Base-by-base conservation (phyloP, 2,888 invertebrate genomes). In the Mimas tiliae region DNA sequence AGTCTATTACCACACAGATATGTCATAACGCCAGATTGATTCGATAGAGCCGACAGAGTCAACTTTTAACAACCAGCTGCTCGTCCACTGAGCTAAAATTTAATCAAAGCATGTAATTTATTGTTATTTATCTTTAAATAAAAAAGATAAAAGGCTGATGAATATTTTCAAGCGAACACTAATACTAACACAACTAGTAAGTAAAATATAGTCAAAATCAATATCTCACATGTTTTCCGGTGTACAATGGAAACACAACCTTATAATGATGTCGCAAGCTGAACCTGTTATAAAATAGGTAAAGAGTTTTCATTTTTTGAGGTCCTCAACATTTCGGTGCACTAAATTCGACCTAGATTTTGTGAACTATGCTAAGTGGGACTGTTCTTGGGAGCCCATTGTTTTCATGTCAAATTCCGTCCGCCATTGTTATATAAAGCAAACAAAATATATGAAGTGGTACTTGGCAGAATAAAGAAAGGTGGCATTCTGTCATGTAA, bases 211-310 rank as follows among this genome's bases (percentile, higher is more conserved):
- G 11, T 42, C 11, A 42, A 6, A 50, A 16, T 19, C 19, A 1
- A 6, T 27, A 2, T n/a, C 1, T 12, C 14, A 53, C 14, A 53
- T 42, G 12, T 58, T 3, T 19, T 14, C 6, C 6, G 19, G 38
- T 50, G 16, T 19, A 6, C 58, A 38, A 42, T 58, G 19, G 38
- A 42, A 58, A 58, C 58, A 16, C 58, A 42, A 12, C 58, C 38
- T 42, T 58, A 19, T n/a, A 58, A 11, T 21, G 38, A 58, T 12
- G 42, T 42, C 58, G 19, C 38, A 1, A 58, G 12, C 38, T 42
- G 42, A 58, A 58, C 12, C 42, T 42, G 58, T 58, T 58, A 58
- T 58, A 58, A 58, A 58, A 58, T 58, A 58, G 58, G 42, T 58
- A 34, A 55, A 55, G 38, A 11, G 42, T 12, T 58, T 58, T 19